Percentiles rank a stretch among this genome's conserved stretches.
Conservation (phyloP, 1,140 invertebrate species). For the Pogonognathellus flavescens region DNA sequence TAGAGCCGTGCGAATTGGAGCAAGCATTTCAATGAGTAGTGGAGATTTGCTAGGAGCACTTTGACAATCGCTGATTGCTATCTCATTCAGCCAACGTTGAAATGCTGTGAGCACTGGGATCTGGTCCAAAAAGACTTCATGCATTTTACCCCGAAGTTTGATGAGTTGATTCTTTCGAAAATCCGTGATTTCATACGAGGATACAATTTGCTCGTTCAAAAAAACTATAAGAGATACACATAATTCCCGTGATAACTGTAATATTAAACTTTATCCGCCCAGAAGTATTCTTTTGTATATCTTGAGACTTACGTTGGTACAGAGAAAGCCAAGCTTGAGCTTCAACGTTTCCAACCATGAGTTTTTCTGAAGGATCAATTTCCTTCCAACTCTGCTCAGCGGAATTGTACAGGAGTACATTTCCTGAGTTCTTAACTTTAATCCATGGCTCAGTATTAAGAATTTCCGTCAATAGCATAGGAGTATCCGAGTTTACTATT, state of each 20-base stretch:
- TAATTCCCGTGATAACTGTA: not conserved
- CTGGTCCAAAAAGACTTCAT: slow-evolving; percentile 80
- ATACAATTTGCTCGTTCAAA: slow-evolving; percentile 47
- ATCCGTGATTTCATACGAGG: slow-evolving; percentile 78
- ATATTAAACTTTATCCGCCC: too few species aligned
- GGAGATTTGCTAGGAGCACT: slow-evolving; percentile 68
- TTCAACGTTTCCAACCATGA: slow-evolving; percentile 59
- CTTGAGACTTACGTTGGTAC: slow-evolving; percentile 56
- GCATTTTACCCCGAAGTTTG: slow-evolving; percentile 76
- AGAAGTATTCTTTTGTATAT: not conserved
- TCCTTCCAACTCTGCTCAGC: slow-evolving; percentile 56
- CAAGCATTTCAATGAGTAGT: slow-evolving; percentile 75
- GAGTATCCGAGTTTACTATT: slow-evolving; percentile 70
- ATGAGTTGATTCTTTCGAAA: slow-evolving; percentile 76
- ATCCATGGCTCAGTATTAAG: slow-evolving; percentile 80
- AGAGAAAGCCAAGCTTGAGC: slow-evolving; percentile 62
- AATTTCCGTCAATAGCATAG: slow-evolving; percentile 79
- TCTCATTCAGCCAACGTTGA: slow-evolving; percentile 77
- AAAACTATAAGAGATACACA: slow-evolving; percentile 53
- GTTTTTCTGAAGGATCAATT: slow-evolving; percentile 4
- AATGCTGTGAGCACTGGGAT: slow-evolving; percentile 81
- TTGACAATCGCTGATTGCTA: slow-evolving; percentile 69
- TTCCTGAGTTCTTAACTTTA: not conserved
- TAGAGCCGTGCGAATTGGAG: slow-evolving; percentile 66
- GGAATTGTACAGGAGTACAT: slow-evolving; percentile 51